Evolutionary conservation across 2,888 invertebrate species (phyloP).

Genomic region (Synergus laeviventris): DNA sequence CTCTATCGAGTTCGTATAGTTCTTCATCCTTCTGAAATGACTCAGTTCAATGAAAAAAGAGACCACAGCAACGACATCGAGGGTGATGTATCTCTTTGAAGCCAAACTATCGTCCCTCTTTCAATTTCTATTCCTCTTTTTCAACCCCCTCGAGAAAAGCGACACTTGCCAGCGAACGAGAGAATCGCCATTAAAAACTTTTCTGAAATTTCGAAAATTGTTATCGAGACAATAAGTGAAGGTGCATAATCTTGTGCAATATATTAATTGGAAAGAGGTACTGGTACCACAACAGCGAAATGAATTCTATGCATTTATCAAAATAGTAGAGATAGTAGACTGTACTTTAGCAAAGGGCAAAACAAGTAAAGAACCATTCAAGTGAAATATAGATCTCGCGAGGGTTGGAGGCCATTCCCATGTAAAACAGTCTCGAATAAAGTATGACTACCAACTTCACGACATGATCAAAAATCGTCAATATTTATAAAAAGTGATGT

Average conservation of each 20-base stretch:
- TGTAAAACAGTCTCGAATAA: slow-evolving; percentile 55
- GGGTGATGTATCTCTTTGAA: slow-evolving; percentile 6
- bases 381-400: slow-evolving; percentile 55
- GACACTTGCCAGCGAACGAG: background rate
- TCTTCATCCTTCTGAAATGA: slow-evolving; percentile 16
- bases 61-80: background rate
- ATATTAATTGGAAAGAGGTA: background rate
- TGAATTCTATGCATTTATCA: slow-evolving; percentile 34
- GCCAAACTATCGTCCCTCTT: slow-evolving; percentile 19
- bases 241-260: no score
- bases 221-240: no score
- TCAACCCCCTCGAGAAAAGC: background rate
- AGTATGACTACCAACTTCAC: slow-evolving; percentile 45
- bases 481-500: background rate
- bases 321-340: slow-evolving; percentile 31
- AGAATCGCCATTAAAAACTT: background rate
- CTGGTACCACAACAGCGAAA: slow-evolving; percentile 6
- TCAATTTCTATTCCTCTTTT: slow-evolving; percentile 5
- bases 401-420: slow-evolving; percentile 55
- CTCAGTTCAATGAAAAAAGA: background rate
- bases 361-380: slow-evolving; percentile 48
- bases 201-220: background rate
- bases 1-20: background rate
- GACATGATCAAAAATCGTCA: slow-evolving; percentile 24
- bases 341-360: slow-evolving; percentile 25